These are phyloP conservation scores for Macroramphosus scolopax DNA, from an alignment of 2,797 vertebrate species.

Conservation along the genomic window DNA sequence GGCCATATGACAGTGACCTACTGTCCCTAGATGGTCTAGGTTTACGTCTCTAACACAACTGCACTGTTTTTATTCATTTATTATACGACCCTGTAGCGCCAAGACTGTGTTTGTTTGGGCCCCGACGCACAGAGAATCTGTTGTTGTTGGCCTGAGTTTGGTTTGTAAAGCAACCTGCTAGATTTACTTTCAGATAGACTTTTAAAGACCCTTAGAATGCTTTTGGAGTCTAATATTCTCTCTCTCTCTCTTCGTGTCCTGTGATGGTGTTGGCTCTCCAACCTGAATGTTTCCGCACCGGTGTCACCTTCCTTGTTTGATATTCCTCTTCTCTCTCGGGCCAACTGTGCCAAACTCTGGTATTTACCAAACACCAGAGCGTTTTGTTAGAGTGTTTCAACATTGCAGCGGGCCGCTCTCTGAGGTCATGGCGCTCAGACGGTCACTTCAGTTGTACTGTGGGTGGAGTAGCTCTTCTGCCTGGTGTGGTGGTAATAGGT, in stretches of 20 bases:
- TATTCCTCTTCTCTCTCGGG: constrained; percentile 15
- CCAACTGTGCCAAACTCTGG: constrained; percentile 25
- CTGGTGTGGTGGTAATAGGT: constrained; percentile 66
- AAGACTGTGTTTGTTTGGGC: neutral
- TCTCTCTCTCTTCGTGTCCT: constrained; percentile 1
- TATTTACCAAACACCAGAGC: constrained; percentile 15
- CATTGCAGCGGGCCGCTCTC: constrained; percentile 3
- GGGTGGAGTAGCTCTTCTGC: constrained; percentile 86
- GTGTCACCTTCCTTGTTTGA: constrained; percentile 6
- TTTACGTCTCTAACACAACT: too few species aligned
- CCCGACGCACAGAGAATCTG: neutral
- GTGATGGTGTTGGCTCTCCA: too few species aligned
- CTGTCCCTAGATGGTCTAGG: too few species aligned
- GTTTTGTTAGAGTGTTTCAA: constrained; percentile 4
- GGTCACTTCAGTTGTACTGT: constrained; percentile 94
- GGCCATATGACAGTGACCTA: too few species aligned
- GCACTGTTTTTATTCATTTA: neutral
- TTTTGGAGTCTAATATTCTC: neutral
- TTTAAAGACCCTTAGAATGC: constrained; percentile 9
- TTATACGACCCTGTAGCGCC: neutral
- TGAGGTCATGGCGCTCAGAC: constrained; percentile 69
- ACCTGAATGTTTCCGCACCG: constrained; percentile 9
- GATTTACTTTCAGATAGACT: constrained; percentile 16
- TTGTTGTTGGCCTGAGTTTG: constrained; percentile 18
- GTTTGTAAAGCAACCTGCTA: constrained; percentile 7